Percentiles rank a stretch among this genome's conserved stretches.
phyloP scores from a whole-genome alignment of 1,140 invertebrate species.

The Subanguina moxae region DNA sequence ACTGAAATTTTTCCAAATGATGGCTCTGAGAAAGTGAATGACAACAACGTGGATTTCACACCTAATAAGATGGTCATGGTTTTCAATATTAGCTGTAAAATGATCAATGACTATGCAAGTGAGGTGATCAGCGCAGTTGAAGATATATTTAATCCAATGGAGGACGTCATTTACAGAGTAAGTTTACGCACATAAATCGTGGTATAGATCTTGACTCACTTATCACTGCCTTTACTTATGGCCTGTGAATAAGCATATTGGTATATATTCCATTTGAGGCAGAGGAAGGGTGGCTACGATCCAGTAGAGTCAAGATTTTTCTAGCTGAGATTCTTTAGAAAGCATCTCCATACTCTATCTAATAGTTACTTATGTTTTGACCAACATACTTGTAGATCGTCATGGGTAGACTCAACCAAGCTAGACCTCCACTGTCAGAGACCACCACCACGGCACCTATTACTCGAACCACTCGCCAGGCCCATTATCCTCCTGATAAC shows the following conservation, averaged over 20 bases:
- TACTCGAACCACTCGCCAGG: conserved; percentile 19
- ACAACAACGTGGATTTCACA: neutral
- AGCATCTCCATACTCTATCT: no score
- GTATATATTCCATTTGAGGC: no score
- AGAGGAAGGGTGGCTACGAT: no score
- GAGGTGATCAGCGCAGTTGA: conserved; percentile 16
- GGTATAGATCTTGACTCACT: no score
- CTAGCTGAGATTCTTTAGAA: no score
- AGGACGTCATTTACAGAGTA: conserved; percentile 11
- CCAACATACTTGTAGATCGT: conserved; percentile 8
- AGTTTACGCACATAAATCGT: no score
- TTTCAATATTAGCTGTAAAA: conserved; percentile 29
- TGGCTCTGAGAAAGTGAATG: conserved; percentile 4
- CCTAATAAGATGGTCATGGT: conserved; percentile 3
- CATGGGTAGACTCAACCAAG: conserved; percentile 8
- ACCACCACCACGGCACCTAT: neutral
- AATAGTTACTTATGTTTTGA: no score
- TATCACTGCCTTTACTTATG: neutral
- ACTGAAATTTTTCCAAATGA: conserved; percentile 4
- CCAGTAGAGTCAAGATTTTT: no score
- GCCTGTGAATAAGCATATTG: no score
- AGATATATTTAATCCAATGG: neutral
- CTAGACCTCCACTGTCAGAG: conserved; percentile 1
- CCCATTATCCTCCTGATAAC: conserved; percentile 10
- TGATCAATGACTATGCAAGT: conserved; percentile 17